phyloP scores from a whole-genome alignment of 1,140 invertebrate species.

The Drosophila sp. region DNA sequence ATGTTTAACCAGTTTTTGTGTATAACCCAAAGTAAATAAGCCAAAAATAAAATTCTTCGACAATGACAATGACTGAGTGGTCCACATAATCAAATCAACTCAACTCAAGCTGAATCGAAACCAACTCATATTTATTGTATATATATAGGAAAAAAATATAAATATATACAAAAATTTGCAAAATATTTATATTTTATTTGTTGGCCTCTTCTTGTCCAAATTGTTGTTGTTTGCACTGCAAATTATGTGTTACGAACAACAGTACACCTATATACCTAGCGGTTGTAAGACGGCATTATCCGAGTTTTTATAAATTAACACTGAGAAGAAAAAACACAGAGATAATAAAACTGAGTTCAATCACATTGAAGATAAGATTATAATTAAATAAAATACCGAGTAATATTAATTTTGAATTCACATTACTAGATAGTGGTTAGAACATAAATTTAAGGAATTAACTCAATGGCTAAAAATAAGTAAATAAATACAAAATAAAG shows the following conservation, averaged over 20 bases:
- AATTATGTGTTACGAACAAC: conserved; percentile 17
- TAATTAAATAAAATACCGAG: too few relatives aligned
- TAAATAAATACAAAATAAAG: too few relatives aligned
- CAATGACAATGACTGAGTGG: conserved; percentile 77
- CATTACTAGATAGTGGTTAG: too few relatives aligned
- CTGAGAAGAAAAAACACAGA: too few relatives aligned
- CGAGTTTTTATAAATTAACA: not conserved
- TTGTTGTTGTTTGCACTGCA: conserved; percentile 12
- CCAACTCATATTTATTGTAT: conserved; percentile 2
- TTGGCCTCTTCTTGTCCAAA: not conserved
- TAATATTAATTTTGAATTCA: too few relatives aligned
- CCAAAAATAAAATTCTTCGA: conserved; percentile 72
- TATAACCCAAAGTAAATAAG: conserved; percentile 48
- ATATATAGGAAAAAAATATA: not conserved
- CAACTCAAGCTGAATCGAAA: conserved; percentile 1
- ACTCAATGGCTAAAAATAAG: too few relatives aligned
- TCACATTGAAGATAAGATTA: too few relatives aligned
- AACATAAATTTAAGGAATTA: too few relatives aligned
- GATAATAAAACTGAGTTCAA: too few relatives aligned
- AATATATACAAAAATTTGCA: not conserved
- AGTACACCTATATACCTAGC: not conserved
- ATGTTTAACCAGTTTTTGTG: conserved; percentile 59
- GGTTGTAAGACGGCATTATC: not conserved
- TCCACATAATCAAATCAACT: conserved; percentile 40
- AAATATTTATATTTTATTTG: conserved; percentile 1